Conservation (phyloP, 1,140 invertebrate species). For the Arion vulgaris region DNA sequence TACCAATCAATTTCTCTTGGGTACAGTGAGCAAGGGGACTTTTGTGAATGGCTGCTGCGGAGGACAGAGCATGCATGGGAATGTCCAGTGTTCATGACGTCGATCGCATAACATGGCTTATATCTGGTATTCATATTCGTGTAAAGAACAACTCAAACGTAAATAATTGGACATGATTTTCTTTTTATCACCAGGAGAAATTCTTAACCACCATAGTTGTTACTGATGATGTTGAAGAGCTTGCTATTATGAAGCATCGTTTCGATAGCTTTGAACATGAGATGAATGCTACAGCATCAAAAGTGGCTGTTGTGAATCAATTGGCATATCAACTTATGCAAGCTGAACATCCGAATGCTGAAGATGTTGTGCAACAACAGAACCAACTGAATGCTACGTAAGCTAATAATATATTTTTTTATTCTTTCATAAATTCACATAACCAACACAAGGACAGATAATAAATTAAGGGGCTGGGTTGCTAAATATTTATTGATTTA, state of each 20-base stretch:
- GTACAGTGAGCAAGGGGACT: too few species aligned
- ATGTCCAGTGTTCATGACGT: too few species aligned
- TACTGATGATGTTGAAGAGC: conserved; percentile 96
- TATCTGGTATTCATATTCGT: neutral
- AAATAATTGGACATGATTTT: too few species aligned
- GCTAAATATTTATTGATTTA: too few species aligned
- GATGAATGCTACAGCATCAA: conserved; percentile 97
- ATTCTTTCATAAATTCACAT: too few species aligned
- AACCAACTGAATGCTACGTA: conserved; percentile 79
- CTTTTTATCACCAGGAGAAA: conserved; percentile 79
- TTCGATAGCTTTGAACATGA: conserved; percentile 99
- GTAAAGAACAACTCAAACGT: neutral
- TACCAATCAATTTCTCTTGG: too few species aligned
- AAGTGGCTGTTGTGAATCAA: conserved; percentile 98
- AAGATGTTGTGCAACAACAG: conserved; percentile 93
- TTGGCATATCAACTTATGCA: conserved; percentile 88
- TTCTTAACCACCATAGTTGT: conserved; percentile 98
- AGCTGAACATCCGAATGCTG: conserved; percentile 97
- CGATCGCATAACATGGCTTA: too few species aligned
- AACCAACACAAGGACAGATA: too few species aligned
- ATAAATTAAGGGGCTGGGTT: too few species aligned
- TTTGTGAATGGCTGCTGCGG: too few species aligned
- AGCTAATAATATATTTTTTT: too few species aligned
- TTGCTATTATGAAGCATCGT: conserved; percentile 99
- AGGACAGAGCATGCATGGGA: too few species aligned